Percentiles rank a stretch among this genome's conserved stretches.
phyloP scores from a whole-genome alignment of 1,140 invertebrate species.

The Polypedilum pembai region DNA sequence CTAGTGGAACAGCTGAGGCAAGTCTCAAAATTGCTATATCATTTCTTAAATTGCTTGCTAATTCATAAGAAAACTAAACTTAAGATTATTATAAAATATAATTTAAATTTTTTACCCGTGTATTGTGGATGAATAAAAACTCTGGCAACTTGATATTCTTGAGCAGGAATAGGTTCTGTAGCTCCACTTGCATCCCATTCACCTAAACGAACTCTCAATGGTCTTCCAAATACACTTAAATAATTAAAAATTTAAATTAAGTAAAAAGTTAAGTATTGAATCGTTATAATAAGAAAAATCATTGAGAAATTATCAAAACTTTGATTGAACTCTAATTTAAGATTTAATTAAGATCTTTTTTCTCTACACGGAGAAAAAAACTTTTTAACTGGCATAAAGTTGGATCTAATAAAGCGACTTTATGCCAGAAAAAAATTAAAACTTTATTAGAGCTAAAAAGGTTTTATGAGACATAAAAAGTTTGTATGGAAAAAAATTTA shows the following conservation, averaged over 20 bases:
- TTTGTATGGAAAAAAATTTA: too few species aligned
- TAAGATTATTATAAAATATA: too few species aligned
- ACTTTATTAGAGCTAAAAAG: too few species aligned
- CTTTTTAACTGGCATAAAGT: too few species aligned
- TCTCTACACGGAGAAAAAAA: too few species aligned
- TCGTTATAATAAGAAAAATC: too few species aligned
- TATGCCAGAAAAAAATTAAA: too few species aligned
- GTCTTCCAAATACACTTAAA: conserved; percentile 29
- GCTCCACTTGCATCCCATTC: conserved; percentile 59
- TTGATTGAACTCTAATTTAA: background rate
- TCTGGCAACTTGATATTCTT: conserved; percentile 50
- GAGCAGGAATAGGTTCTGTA: conserved; percentile 52
- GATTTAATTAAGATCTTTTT: background rate
- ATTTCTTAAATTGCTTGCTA: conserved; percentile 55
- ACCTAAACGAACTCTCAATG: conserved; percentile 55
- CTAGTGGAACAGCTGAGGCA: conserved; percentile 49
- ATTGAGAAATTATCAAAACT: too few species aligned
- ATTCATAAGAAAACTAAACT: too few species aligned
- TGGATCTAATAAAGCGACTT: too few species aligned
- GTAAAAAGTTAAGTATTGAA: background rate
- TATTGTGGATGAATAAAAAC: conserved; percentile 59
- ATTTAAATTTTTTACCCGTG: conserved; percentile 37
- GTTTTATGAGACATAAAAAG: too few species aligned
- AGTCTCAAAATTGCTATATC: conserved; percentile 61
- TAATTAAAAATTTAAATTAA: background rate